Evolutionary conservation across 2,113 vertebrate species (phyloP).

Genomic region (Mesoclemmys tuberculata): DNA sequence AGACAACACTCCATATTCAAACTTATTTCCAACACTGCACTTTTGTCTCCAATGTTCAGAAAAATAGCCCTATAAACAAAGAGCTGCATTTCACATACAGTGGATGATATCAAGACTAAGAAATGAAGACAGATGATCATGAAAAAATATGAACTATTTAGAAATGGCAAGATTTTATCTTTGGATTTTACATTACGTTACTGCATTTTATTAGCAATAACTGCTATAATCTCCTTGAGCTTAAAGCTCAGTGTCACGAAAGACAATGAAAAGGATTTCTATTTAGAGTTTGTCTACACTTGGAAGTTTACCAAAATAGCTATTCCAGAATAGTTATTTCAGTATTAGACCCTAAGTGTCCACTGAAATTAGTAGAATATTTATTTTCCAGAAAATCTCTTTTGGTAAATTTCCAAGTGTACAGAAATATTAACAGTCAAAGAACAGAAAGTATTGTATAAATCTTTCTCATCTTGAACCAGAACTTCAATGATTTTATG

Average conservation of each 20-base stretch:
- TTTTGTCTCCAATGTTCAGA: neutral
- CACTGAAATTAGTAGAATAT: neutral
- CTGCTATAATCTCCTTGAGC: neutral
- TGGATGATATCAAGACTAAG: neutral
- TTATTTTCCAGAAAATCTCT: neutral
- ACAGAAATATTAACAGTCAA: neutral
- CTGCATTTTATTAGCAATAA: neutral
- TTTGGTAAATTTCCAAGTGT: neutral
- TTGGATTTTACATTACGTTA: neutral
- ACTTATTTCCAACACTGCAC: neutral
- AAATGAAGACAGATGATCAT: neutral
- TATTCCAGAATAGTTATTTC: neutral
- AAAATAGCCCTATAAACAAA: slow-evolving; percentile 16
- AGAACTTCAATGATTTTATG: neutral
- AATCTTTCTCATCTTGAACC: neutral
- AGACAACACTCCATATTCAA: neutral
- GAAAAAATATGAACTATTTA: neutral
- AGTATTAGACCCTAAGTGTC: fast-evolving
- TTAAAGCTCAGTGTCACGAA: neutral
- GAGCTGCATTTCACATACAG: neutral
- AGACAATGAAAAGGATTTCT: neutral
- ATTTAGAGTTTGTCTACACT: neutral
- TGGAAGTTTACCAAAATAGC: neutral
- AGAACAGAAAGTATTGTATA: neutral
- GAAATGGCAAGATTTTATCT: neutral